Conservation (phyloP, 2,888 invertebrate species). For the Petrolisthes manimaculis region DNA sequence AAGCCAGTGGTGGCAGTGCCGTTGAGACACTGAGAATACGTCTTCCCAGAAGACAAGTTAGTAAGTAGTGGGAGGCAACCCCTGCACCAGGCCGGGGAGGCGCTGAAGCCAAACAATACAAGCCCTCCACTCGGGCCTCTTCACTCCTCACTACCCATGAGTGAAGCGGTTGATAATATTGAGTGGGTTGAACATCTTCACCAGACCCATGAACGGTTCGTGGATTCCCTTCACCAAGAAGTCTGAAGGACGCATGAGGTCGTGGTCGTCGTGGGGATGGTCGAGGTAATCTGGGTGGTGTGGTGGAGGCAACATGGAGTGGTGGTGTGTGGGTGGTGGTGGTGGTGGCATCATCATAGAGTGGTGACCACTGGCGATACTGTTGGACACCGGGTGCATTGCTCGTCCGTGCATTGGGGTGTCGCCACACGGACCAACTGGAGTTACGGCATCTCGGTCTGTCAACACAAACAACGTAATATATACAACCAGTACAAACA, state of each 20-base stretch:
- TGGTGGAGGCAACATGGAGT: constrained; percentile 37
- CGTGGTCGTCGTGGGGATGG: constrained; percentile 35
- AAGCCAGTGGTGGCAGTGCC: background rate
- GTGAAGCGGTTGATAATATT: constrained; percentile 59
- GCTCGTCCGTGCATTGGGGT: background rate
- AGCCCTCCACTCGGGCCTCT: background rate
- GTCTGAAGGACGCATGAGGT: constrained; percentile 45
- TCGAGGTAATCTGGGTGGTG: constrained; percentile 32
- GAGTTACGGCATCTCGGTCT: constrained; percentile 42
- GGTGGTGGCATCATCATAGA: constrained; percentile 40
- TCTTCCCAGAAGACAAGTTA: constrained; percentile 47
- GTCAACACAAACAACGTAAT: background rate
- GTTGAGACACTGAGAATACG: background rate
- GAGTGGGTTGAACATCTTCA: constrained; percentile 59
- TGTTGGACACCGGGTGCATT: constrained; percentile 39
- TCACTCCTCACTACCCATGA: background rate
- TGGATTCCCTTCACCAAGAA: constrained; percentile 59
- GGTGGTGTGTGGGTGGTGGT: constrained; percentile 53
- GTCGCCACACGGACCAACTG: constrained; percentile 40
- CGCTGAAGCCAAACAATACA: background rate
- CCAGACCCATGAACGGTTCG: constrained; percentile 54
- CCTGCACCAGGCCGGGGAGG: background rate
- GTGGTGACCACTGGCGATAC: constrained; percentile 28
- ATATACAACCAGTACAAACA: background rate
- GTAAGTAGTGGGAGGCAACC: constrained; percentile 1